Conservation (phyloP, 2,888 invertebrate species). For the Eristalis pertinax region DNA sequence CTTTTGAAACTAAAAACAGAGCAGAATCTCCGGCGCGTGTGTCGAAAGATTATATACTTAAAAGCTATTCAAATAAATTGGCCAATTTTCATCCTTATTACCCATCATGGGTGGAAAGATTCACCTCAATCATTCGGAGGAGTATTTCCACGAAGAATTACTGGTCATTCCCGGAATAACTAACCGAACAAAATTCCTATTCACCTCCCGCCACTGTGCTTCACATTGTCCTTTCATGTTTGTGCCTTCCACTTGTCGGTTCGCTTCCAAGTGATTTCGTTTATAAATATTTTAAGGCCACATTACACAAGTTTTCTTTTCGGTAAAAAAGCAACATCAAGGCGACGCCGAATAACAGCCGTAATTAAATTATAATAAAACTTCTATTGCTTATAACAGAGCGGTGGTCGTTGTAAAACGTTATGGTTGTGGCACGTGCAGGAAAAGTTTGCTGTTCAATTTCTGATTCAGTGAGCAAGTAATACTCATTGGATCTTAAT, state of each 20-base stretch:
- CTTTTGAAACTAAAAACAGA: too few relatives aligned
- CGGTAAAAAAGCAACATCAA: neutral
- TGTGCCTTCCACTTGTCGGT: neutral
- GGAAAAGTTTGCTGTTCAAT: neutral
- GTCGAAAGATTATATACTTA: too few relatives aligned
- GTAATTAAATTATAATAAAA: neutral
- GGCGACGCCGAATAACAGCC: neutral
- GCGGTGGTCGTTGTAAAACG: neutral
- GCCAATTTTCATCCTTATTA: too few relatives aligned
- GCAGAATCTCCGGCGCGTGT: too few relatives aligned
- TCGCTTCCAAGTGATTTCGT: neutral
- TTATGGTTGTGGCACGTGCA: neutral
- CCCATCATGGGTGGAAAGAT: too few relatives aligned
- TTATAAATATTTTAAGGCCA: slow-evolving; percentile 3
- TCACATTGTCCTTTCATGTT: neutral
- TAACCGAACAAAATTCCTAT: neutral
- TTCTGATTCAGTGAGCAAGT: neutral
- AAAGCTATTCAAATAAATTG: too few relatives aligned
- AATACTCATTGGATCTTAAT: neutral
- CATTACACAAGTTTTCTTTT: neutral
- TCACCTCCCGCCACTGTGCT: neutral
- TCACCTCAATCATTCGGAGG: too few relatives aligned
- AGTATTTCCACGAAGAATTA: neutral
- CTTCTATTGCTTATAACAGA: neutral
- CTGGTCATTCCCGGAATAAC: neutral